A percentile compares a stretch with the other conserved stretches of the same genome.
These are phyloP conservation scores for Oryctolagus cuniculus DNA, from an alignment of 2,113 vertebrate species.

Conservation along the genomic window mOryCun1.1 NC_091436.1:76939001-76939500, in stretches of 20 bases:
- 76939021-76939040: neutral
- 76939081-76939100: neutral
- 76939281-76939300: neutral
- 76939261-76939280: neutral
- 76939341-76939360: neutral
- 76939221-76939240: neutral
- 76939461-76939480: neutral
- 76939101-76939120: neutral
- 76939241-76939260: neutral
- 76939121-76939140: neutral
- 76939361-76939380: neutral
- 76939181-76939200: neutral
- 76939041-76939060: neutral
- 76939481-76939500: neutral
- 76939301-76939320: neutral
- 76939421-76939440: neutral
- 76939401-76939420: neutral
- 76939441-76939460: neutral
- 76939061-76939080: conserved; percentile 31
- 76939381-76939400: neutral
- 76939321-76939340: neutral
- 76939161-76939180: neutral
- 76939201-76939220: neutral
- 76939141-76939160: conserved; percentile 2
- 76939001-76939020: neutral